Evolutionary conservation across 2,113 vertebrate genomes (phyloP).

Genomic region (Onychorhynchus coronatus): DNA sequence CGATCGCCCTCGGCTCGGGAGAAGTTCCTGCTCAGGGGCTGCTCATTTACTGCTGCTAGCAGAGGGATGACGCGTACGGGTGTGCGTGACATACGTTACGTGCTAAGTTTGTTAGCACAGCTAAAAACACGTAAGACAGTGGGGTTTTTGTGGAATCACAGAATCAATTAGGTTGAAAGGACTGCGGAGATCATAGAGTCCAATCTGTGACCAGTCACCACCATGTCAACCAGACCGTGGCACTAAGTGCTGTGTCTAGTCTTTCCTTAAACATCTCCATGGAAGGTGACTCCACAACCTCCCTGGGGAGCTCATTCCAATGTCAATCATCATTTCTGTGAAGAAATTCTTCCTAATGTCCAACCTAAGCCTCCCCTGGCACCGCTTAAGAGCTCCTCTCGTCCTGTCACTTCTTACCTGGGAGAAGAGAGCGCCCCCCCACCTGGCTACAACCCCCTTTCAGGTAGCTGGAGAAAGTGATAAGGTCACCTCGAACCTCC

Average conservation of each 20-base stretch:
- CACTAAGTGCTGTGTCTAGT: too few relatives aligned
- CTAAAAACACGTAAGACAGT: too few relatives aligned
- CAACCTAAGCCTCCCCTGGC: not conserved
- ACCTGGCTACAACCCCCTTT: not conserved
- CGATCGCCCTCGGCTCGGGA: fast-evolving
- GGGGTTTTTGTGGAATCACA: not conserved
- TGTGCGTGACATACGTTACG: too few relatives aligned
- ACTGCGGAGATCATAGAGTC: not conserved
- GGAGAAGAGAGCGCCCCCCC: not conserved
- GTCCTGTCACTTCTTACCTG: not conserved
- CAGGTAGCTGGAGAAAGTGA: not conserved
- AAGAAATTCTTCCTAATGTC: not conserved
- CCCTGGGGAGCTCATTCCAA: not conserved
- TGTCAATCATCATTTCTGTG: not conserved
- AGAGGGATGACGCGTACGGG: fast-evolving
- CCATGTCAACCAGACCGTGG: not conserved
- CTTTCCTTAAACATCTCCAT: not conserved
- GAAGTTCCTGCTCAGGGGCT: too few relatives aligned
- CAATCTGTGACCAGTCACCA: fast-evolving
- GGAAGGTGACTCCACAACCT: not conserved
- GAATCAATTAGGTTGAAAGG: not conserved
- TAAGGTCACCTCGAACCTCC: not conserved
- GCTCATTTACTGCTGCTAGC: fast-evolving
- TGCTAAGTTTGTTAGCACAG: too few relatives aligned
- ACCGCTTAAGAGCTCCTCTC: not conserved